These are phyloP conservation scores for Plumapathes pennacea DNA, from an alignment of 92 coral and sea anemone genomes.

Conservation along the genomic window DNA sequence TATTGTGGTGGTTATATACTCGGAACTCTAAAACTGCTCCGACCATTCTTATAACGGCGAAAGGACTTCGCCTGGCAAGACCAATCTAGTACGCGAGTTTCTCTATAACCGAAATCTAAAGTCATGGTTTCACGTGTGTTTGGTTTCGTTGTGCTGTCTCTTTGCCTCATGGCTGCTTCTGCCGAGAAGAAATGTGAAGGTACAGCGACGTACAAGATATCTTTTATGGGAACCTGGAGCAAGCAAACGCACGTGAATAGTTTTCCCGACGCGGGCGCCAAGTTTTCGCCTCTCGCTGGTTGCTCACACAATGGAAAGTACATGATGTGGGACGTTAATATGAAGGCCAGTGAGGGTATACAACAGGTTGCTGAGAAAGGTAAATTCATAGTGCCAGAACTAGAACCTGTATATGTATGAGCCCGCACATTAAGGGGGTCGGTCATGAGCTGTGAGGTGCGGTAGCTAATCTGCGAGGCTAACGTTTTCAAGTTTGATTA, in stretches of 20 bases:
- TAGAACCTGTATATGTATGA: too few relatives aligned
- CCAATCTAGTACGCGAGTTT: too few relatives aligned
- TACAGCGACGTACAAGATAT: conserved; percentile 4
- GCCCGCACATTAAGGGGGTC: too few relatives aligned
- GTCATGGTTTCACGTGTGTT: neutral
- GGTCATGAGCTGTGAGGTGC: too few relatives aligned
- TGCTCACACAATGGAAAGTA: conserved; percentile 11
- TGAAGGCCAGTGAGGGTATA: conserved; percentile 21
- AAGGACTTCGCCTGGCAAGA: too few relatives aligned
- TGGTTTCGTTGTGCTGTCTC: neutral
- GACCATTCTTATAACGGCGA: too few relatives aligned
- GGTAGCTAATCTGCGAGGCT: too few relatives aligned
- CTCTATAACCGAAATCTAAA: too few relatives aligned
- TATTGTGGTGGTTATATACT: too few relatives aligned
- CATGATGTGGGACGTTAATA: conserved; percentile 3
- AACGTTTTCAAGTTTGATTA: too few relatives aligned
- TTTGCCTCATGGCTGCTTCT: neutral
- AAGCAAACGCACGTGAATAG: conserved; percentile 15
- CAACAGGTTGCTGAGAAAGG: conserved; percentile 35
- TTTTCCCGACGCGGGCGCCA: neutral
- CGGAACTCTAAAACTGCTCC: too few relatives aligned
- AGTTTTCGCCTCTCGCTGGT: conserved; percentile 32
- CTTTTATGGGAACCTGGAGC: conserved; percentile 16
- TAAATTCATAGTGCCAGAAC: too few relatives aligned
- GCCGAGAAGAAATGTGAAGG: conserved; percentile 2